Conservation (phyloP, 2,797 vertebrate species). For the Rousettus madagascariensis region DNA sequence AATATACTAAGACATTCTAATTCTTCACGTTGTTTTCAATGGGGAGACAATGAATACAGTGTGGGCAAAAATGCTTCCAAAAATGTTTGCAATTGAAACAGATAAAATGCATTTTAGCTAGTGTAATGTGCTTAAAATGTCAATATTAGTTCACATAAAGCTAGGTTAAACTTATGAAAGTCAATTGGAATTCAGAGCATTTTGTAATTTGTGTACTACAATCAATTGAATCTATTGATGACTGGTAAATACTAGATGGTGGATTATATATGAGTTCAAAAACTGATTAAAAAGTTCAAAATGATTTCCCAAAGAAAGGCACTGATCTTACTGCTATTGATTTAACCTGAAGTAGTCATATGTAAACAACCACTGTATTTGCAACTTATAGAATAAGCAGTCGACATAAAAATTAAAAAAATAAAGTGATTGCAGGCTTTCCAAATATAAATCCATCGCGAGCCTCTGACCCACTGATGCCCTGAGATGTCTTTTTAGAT, state of each 20-base stretch:
- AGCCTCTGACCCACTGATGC: no score
- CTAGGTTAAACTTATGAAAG: neutral
- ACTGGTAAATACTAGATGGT: neutral
- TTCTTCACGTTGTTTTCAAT: neutral
- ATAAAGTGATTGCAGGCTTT: neutral
- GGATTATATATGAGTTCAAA: neutral
- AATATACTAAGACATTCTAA: neutral
- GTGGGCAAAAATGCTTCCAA: neutral
- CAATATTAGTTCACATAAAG: conserved; percentile 28
- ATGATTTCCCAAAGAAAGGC: neutral
- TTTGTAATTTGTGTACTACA: neutral
- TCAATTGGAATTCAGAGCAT: neutral
- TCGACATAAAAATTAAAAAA: conserved; percentile 51
- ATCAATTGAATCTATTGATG: neutral
- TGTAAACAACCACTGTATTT: neutral
- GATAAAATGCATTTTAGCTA: neutral
- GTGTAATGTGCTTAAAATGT: neutral
- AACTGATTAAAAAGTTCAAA: conserved; percentile 59
- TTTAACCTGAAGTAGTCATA: neutral
- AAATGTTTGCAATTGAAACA: neutral
- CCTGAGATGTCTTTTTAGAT: neutral
- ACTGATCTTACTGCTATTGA: conserved; percentile 7
- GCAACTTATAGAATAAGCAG: neutral
- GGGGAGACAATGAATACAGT: neutral
- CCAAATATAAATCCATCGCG: no score